A percentile compares a stretch with the other conserved stretches of the same genome.
These are phyloP conservation scores for Zaprionus bogoriensis DNA, from an alignment of 2,888 invertebrate species.

Conservation along the genomic window DNA sequence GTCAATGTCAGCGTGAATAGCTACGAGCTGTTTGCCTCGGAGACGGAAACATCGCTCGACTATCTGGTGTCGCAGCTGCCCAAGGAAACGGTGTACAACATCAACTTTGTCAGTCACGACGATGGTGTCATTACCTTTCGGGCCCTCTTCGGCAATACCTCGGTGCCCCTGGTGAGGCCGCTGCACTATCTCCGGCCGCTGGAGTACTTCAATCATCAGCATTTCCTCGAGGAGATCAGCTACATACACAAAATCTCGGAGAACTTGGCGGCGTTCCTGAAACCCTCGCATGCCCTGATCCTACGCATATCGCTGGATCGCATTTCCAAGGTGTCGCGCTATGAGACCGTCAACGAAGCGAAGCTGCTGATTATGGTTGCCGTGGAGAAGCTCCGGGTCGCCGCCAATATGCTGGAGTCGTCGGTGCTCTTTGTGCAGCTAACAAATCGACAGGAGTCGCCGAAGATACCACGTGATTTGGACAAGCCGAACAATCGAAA, in stretches of 20 bases:
- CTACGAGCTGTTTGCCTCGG: conserved; percentile 57
- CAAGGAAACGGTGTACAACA: conserved; percentile 85
- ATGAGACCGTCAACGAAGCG: conserved; percentile 69
- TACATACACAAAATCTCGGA: conserved; percentile 50
- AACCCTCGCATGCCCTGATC: conserved; percentile 52
- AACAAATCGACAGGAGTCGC: conserved; percentile 49
- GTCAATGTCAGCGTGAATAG: too few species aligned
- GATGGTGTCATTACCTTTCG: conserved; percentile 83
- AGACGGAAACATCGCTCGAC: conserved; percentile 82
- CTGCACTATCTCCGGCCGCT: conserved; percentile 61
- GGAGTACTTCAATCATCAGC: conserved; percentile 66
- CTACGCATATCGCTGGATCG: conserved; percentile 63
- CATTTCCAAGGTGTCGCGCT: conserved; percentile 58
- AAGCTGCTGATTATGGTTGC: conserved; percentile 70
- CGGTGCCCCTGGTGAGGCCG: conserved; percentile 34
- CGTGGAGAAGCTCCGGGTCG: conserved; percentile 84
- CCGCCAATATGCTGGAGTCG: conserved; percentile 84
- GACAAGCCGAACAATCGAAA: conserved; percentile 37
- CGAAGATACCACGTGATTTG: conserved; percentile 23
- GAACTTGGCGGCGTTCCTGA: conserved; percentile 43
- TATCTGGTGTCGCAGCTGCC: conserved; percentile 83
- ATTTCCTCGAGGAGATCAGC: conserved; percentile 69
- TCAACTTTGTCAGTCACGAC: conserved; percentile 86
- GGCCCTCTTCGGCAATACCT: conserved; percentile 49
- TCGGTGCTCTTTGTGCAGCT: conserved; percentile 84